Evolutionary conservation across 2,888 invertebrate genomes (phyloP), one percentile per base, ranked within the genome.

Genomic region (Mantis religiosa): DNA sequence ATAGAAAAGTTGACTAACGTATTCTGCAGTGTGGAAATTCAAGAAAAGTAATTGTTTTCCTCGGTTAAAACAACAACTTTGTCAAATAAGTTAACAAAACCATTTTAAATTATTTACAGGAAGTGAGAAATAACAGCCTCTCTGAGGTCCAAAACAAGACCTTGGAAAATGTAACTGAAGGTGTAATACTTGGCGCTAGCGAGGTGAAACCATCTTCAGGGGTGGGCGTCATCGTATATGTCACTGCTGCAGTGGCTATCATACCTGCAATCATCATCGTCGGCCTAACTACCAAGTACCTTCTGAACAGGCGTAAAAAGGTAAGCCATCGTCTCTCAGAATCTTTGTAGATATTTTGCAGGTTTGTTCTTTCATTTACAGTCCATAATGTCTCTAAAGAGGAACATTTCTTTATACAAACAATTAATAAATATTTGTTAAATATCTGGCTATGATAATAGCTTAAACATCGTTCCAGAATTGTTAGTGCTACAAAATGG

Each of bases 271-370:
- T 25, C 82, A 82, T 87, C 27, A 82, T 82, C 9, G 27, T 84
- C 30, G 88, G 82, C 14, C 28, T 88, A 28, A 41, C 87, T 2
- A 85, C 84, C 30, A 87, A 71, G 34, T 88, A 84, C 34, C 89
- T 84, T 85, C 27, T 89, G n/a, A 84, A 85, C 20, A 87, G 89
- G 71, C 28, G 89, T 28, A 87, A 87, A 30, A 89, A 89, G 85
- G 89, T 89, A 81, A 83, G 89, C 81, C 41, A 12, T 41, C 1
- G 12, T 34, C 34, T 34, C 12, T 41, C 41, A 41, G 41, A 41
- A 1, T 12, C 3, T 41, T 41, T 41, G 34, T 41, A 41, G 12
- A 12, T 12, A 41, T 1, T 9, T 41, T 12, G 9, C 12, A 82
- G 8, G 8, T 25, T 82, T 82, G 20, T 34, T 34, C 34, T 7